Evolutionary conservation across 2,888 invertebrate species (phyloP).

Genomic region (Zhuqinia jingwanae): DNA sequence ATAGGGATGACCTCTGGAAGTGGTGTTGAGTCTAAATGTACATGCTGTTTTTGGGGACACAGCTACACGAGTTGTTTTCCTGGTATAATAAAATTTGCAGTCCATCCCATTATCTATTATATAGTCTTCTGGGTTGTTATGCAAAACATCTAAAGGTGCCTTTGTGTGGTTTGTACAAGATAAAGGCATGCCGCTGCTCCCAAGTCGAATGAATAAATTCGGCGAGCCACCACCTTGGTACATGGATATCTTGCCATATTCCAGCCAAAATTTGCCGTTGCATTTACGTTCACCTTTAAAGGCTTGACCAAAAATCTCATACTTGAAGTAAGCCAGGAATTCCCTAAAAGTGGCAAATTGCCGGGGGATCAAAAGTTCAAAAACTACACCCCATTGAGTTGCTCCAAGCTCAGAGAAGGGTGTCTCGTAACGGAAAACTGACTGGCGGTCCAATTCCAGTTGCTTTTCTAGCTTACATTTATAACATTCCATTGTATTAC

Average conservation of each 20-base stretch:
- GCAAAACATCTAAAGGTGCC: not conserved
- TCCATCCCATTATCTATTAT: constrained; percentile 35
- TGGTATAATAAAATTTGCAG: not conserved
- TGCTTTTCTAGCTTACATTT: too few species aligned
- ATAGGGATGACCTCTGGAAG: not conserved
- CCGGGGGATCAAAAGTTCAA: constrained; percentile 47
- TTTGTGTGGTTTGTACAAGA: not conserved
- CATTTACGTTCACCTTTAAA: too few species aligned
- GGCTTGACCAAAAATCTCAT: not conserved
- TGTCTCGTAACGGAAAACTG: not conserved
- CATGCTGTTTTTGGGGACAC: not conserved
- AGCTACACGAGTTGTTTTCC: not conserved
- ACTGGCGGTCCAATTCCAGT: too few species aligned
- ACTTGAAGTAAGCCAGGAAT: constrained; percentile 11
- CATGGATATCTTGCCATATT: not conserved
- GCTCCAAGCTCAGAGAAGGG: not conserved
- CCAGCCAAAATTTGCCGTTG: not conserved
- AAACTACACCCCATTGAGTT: constrained; percentile 45
- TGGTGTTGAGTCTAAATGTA: not conserved
- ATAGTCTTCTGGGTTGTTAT: not conserved
- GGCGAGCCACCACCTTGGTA: too few species aligned
- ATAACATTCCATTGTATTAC: too few species aligned
- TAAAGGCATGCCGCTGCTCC: too few species aligned
- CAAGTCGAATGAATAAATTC: too few species aligned
- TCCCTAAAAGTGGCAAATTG: constrained; percentile 58